Conservation (phyloP, 2,113 vertebrate species). For the Semnornis frantzii region DNA sequence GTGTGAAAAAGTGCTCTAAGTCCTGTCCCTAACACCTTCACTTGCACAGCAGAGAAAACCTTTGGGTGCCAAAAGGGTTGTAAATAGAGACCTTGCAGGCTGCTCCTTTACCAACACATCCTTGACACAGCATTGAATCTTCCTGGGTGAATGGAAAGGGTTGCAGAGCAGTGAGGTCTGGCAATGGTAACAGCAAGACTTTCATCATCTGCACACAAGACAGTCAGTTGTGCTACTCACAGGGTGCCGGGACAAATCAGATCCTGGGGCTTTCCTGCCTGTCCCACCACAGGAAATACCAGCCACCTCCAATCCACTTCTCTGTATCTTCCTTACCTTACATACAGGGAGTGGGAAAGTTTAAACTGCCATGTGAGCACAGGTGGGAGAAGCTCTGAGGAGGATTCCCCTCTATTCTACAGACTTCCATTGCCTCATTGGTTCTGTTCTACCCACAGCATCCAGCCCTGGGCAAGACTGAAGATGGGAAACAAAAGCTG, state of each 20-base stretch:
- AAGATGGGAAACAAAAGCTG: not conserved
- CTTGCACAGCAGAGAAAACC: not conserved
- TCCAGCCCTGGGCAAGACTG: not conserved
- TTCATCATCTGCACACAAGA: fast-evolving
- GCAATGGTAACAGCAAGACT: not conserved
- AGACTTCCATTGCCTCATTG: not conserved
- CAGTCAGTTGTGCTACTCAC: not conserved
- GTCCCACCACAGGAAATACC: not conserved
- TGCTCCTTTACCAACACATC: not conserved
- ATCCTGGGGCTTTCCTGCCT: not conserved
- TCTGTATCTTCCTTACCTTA: not conserved
- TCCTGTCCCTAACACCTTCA: not conserved
- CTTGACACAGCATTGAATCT: not conserved
- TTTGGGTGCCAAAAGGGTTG: not conserved
- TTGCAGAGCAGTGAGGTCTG: not conserved
- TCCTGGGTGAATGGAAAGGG: not conserved
- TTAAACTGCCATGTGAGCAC: not conserved
- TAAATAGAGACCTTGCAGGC: not conserved
- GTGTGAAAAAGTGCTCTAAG: not conserved
- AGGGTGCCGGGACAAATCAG: not conserved
- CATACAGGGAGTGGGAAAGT: not conserved
- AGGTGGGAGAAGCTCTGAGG: not conserved
- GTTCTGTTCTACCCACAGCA: not conserved
- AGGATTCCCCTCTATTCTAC: not conserved
- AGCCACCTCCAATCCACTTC: not conserved